Percentiles rank a stretch among this genome's conserved stretches.
Evolutionary conservation across 1,140 invertebrate genomes (phyloP).

Genomic region (Palaemon carinicauda): DNA sequence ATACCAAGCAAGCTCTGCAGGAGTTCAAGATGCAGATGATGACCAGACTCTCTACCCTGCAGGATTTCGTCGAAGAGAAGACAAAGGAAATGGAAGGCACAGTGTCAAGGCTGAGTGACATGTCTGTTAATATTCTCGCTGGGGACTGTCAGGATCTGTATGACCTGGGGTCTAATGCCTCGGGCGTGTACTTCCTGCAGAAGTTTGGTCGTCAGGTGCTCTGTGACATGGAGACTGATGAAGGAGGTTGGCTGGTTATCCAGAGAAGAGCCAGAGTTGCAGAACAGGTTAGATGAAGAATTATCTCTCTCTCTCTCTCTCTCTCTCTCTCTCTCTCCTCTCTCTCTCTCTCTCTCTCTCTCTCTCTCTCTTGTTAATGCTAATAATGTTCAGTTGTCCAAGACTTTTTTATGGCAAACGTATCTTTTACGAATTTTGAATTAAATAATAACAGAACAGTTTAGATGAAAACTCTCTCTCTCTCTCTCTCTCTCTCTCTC

Average conservation of each 20-base stretch:
- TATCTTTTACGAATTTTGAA: too few species aligned
- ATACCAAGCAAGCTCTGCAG: not conserved
- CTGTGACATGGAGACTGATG: slow-evolving; percentile 47
- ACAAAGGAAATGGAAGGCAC: not conserved
- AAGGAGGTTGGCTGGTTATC: slow-evolving; percentile 45
- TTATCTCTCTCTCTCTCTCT: not conserved
- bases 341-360: slow-evolving; percentile 5
- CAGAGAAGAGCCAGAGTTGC: slow-evolving; percentile 25
- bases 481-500: too few species aligned
- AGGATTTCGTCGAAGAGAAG: not conserved
- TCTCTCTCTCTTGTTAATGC: not conserved
- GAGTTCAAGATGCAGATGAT: not conserved
- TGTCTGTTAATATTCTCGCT: slow-evolving; percentile 14
- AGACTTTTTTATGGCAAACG: too few species aligned
- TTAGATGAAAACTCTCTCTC: too few species aligned
- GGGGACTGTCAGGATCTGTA: slow-evolving; percentile 43
- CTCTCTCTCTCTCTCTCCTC: not conserved
- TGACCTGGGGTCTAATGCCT: slow-evolving; percentile 32
- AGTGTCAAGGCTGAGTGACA: not conserved
- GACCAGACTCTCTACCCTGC: not conserved
- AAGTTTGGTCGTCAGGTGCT: slow-evolving; percentile 39
- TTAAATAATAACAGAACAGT: too few species aligned
- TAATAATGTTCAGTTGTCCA: not conserved
- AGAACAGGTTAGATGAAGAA: slow-evolving; percentile 4
- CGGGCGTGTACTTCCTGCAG: slow-evolving; percentile 38